Evolutionary conservation across 2,113 vertebrate species (phyloP).

Genomic region (Machaerirhynchus nigripectus): DNA sequence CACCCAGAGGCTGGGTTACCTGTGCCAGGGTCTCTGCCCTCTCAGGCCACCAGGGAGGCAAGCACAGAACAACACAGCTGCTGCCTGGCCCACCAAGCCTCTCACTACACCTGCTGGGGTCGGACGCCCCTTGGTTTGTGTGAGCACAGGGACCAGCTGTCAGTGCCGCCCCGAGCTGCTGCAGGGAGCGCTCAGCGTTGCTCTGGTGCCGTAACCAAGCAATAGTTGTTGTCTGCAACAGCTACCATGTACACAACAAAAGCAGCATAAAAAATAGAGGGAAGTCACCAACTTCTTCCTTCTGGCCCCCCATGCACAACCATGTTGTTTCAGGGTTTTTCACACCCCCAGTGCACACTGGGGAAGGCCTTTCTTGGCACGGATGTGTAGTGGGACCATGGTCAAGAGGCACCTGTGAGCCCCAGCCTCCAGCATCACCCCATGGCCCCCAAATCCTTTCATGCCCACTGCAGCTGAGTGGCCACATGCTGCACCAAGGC

Average conservation of each 20-base stretch:
- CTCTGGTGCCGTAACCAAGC: neutral
- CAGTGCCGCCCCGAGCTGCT: neutral
- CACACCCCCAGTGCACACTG: fast-evolving
- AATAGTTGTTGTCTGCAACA: neutral
- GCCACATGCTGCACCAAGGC: neutral
- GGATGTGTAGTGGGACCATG: neutral
- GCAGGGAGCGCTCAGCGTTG: fast-evolving
- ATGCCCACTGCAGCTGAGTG: neutral
- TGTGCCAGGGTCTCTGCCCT: neutral
- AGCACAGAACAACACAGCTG: neutral
- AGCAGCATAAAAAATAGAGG: neutral
- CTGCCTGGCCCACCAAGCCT: neutral
- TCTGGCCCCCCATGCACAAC: fast-evolving
- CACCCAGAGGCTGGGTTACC: neutral
- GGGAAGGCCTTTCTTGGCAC: neutral
- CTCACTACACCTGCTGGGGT: neutral
- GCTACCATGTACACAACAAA: neutral
- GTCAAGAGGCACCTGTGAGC: neutral
- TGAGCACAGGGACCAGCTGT: neutral
- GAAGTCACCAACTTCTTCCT: neutral
- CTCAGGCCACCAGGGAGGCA: neutral
- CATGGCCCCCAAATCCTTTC: neutral
- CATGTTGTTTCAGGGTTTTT: neutral
- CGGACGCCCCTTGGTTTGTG: neutral
- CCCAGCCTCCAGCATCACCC: neutral